Percentiles rank a stretch among this genome's conserved stretches.
These are phyloP conservation scores for Gortyna flavago DNA, from an alignment of 2,888 invertebrate species.

Conservation along the genomic window DNA sequence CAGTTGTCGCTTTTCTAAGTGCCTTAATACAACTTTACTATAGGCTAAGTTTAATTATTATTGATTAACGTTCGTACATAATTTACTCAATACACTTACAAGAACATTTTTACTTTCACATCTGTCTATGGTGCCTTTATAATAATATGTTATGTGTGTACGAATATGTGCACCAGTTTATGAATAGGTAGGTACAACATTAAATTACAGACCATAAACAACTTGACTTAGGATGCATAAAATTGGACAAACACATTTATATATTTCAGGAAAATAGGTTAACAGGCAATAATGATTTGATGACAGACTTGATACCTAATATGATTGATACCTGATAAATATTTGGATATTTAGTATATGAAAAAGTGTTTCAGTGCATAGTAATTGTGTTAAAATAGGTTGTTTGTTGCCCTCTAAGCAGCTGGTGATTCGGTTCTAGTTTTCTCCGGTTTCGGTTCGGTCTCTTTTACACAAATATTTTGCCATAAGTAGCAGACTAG, in stretches of 20 bases:
- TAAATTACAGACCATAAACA: slow-evolving; percentile 4
- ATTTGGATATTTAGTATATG: neutral
- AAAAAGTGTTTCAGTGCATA: neutral
- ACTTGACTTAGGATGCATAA: neutral
- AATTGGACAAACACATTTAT: neutral
- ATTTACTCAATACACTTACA: slow-evolving; percentile 45
- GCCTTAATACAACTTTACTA: slow-evolving; percentile 35
- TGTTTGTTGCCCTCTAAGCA: neutral
- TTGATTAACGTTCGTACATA: slow-evolving; percentile 48
- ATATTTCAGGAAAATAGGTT: slow-evolving; percentile 13
- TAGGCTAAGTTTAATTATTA: slow-evolving; percentile 49
- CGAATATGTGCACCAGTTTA: neutral
- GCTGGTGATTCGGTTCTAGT: neutral
- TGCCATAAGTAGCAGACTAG: slow-evolving; percentile 69
- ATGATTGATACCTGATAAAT: neutral
- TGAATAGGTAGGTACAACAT: slow-evolving; percentile 9
- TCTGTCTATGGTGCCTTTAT: slow-evolving; percentile 20
- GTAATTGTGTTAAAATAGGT: slow-evolving; percentile 3
- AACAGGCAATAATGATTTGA: neutral
- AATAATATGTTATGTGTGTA: slow-evolving; percentile 6
- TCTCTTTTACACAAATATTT: slow-evolving; percentile 49
- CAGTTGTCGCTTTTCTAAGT: slow-evolving; percentile 15
- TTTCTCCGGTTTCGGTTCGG: slow-evolving; percentile 7
- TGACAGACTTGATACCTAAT: neutral
- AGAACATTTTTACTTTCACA: slow-evolving; percentile 23